phyloP scores from a whole-genome alignment of 2,113 vertebrate species.

The Anthoscopus minutus region DNA sequence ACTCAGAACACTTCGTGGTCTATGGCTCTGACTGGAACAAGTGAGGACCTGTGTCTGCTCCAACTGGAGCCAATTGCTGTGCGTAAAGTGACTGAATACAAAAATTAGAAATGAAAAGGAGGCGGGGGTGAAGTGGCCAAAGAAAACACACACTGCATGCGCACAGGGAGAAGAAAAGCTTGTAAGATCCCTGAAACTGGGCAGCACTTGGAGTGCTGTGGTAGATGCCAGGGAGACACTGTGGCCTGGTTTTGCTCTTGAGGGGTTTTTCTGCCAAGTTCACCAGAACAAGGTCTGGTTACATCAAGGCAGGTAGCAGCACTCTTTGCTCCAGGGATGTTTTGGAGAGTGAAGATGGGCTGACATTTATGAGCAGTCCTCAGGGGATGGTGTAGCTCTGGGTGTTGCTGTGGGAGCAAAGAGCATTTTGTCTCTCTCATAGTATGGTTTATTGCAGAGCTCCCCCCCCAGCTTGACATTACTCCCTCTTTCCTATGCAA shows the following conservation, averaged over 20 bases:
- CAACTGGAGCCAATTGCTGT: not conserved
- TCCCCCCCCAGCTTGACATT: not conserved
- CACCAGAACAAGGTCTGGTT: not conserved
- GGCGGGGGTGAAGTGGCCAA: constrained; percentile 6
- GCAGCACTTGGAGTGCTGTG: not conserved
- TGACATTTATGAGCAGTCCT: not conserved
- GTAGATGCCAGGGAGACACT: not conserved
- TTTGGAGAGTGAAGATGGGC: not conserved
- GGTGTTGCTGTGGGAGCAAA: not conserved
- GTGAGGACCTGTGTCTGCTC: constrained; percentile 42
- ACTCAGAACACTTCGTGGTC: not conserved
- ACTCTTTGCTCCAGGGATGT: not conserved
- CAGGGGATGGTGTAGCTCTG: not conserved
- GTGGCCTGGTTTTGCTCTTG: not conserved
- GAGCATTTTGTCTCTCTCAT: not conserved
- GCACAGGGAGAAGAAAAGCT: not conserved
- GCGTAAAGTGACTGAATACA: constrained; percentile 21
- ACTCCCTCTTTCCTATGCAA: not conserved
- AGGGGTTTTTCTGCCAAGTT: not conserved
- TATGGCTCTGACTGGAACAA: constrained; percentile 8
- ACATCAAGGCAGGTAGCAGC: not conserved
- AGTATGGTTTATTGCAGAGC: not conserved
- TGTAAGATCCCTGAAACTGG: constrained; percentile 47
- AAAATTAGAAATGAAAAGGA: constrained; percentile 57
- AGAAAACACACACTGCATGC: constrained; percentile 49